Percentiles rank a stretch among this genome's conserved stretches.
These are phyloP conservation scores for Rhopalosiphum maidis DNA, from an alignment of 1,140 invertebrate genomes.

Conservation along the genomic window DNA sequence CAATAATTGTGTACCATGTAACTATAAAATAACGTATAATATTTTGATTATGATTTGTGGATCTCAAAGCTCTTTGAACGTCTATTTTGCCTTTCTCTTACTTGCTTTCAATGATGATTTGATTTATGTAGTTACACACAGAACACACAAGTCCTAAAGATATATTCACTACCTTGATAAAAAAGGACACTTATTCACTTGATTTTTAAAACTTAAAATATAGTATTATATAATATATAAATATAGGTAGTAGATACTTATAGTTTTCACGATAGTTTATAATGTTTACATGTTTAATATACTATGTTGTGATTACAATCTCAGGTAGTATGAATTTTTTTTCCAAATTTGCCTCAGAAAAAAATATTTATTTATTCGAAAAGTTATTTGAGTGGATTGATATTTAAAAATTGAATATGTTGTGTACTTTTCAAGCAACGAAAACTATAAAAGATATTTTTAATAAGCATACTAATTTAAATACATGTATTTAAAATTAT, in stretches of 20 bases:
- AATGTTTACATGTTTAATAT: no score
- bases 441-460: no score
- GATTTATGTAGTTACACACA: not conserved
- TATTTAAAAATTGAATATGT: no score
- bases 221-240: no score
- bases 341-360: not conserved
- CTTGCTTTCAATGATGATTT: not conserved
- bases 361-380: not conserved
- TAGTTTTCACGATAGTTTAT: no score
- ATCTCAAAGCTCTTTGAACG: not conserved
- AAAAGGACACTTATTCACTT: no score
- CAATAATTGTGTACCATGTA: no score
- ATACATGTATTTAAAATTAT: not conserved
- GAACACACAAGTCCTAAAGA: not conserved
- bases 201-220: no score
- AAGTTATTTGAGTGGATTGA: not conserved
- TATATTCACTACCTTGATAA: not conserved
- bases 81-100: not conserved
- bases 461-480: not conserved
- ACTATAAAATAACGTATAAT: no score
- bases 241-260: no score
- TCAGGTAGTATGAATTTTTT: not conserved
- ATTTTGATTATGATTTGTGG: not conserved
- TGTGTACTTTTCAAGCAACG: no score
- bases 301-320: not conserved